phyloP scores from a whole-genome alignment of 2,113 vertebrate genomes.

The Ceyx cyanopectus region DNA sequence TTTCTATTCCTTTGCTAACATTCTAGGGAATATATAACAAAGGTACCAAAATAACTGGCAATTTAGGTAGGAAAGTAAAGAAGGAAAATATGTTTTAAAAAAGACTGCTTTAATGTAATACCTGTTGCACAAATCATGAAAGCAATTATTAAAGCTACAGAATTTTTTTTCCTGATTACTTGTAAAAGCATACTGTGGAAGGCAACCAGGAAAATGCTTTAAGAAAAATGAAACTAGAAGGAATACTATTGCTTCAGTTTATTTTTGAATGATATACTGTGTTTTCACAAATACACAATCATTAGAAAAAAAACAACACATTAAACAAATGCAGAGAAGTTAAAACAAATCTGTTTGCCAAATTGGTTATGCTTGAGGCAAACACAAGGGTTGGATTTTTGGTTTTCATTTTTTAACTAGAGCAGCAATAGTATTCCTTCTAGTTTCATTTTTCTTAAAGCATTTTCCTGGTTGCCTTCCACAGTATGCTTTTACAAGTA shows the following conservation, averaged over 20 bases:
- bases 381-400: background rate
- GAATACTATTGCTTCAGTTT: background rate
- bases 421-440: background rate
- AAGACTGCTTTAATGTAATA: background rate
- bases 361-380: conserved; percentile 49
- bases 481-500: background rate
- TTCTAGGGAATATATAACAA: background rate
- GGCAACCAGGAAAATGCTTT: conserved; percentile 23
- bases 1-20: background rate
- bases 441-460: conserved; percentile 33
- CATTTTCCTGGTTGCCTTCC: conserved; percentile 28
- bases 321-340: conserved; percentile 56
- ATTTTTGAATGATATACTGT: conserved; percentile 42
- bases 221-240: conserved; percentile 26
- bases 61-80: background rate
- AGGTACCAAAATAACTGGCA: background rate
- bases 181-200: background rate
- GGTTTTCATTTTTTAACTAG: background rate
- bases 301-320: conserved; percentile 30
- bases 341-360: conserved; percentile 58
- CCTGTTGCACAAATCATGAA: background rate
- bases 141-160: background rate
- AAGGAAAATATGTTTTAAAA: background rate
- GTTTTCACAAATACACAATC: conserved; percentile 55
- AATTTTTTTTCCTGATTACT: background rate